Conservation (phyloP, 2,888 invertebrate genomes). For the Ischnura elegans region DNA sequence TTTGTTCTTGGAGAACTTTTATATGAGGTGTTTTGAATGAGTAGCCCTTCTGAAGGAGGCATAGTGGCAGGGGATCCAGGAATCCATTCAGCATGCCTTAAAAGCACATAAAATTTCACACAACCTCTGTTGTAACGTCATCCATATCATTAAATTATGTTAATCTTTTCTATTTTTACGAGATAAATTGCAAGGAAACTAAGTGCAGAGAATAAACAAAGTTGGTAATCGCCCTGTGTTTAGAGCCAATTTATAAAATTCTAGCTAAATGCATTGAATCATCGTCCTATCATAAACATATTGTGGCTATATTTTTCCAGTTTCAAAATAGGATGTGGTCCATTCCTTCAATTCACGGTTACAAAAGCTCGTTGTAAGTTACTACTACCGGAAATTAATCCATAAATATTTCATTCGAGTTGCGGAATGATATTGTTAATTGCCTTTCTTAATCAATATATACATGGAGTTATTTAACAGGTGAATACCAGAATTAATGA, state of each 20-base stretch:
- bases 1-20: no score
- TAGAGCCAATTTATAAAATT: background rate
- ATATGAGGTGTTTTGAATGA: no score
- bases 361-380: background rate
- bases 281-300: background rate
- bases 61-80: background rate
- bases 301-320: background rate
- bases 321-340: background rate
- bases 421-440: background rate
- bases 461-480: no score
- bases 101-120: background rate
- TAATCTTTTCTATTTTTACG: background rate
- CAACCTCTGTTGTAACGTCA: background rate
- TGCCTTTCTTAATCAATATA: background rate
- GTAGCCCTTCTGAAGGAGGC: no score
- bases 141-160: background rate
- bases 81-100: background rate
- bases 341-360: background rate
- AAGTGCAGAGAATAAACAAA: background rate
- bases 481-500: no score
- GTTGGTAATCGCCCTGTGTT: background rate
- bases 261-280: background rate
- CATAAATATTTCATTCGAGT: slow-evolving; percentile 2
- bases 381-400: background rate
- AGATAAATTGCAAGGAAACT: background rate